Evolutionary conservation across 2,888 invertebrate genomes (phyloP).

Genomic region (Ectemnius lituratus): DNA sequence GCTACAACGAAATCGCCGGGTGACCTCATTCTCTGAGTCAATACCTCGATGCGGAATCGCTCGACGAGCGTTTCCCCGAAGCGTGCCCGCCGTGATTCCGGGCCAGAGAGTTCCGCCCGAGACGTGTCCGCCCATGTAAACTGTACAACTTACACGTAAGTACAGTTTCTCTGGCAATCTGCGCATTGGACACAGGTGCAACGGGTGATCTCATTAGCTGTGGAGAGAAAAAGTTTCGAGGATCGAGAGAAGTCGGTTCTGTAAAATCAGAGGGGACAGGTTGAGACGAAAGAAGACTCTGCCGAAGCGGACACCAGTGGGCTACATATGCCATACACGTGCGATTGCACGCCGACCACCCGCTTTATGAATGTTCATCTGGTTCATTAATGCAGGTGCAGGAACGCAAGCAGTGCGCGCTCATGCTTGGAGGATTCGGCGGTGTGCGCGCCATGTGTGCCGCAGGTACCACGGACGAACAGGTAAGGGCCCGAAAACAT

Average conservation of each 20-base stretch:
- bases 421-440: constrained; percentile 30
- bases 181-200: constrained; percentile 30
- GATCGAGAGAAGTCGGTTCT: too few species aligned
- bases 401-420: constrained; percentile 44
- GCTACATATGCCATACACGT: constrained; percentile 44
- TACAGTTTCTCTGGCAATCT: constrained; percentile 27
- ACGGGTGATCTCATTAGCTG: background rate
- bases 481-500: constrained; percentile 66
- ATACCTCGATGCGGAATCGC: constrained; percentile 47
- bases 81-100: constrained; percentile 35
- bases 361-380: constrained; percentile 47
- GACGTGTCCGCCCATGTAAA: constrained; percentile 62
- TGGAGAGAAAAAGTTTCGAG: background rate
- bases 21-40: constrained; percentile 62
- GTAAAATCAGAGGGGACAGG: too few species aligned
- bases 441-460: constrained; percentile 63
- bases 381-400: constrained; percentile 59
- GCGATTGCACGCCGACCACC: constrained; percentile 13
- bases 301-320: background rate
- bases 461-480: constrained; percentile 52
- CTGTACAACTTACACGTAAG: constrained; percentile 37
- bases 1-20: constrained; percentile 56
- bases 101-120: constrained; percentile 11
- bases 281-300: too few species aligned
- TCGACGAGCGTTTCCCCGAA: constrained; percentile 44